Conservation (phyloP, 2,797 vertebrate genomes). For the Hemitrygon akajei region DNA sequence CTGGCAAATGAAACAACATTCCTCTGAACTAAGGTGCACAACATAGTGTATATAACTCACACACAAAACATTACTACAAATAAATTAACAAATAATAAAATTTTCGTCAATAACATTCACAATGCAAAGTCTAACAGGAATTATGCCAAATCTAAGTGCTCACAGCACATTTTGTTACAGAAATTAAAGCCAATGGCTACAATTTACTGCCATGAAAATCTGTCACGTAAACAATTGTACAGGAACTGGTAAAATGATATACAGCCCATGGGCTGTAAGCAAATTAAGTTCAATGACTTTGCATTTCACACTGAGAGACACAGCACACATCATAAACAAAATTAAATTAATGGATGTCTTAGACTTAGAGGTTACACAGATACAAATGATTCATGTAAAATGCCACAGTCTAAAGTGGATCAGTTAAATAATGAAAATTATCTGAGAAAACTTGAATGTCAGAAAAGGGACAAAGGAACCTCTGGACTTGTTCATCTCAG, state of each 20-base stretch:
- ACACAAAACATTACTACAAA: no score
- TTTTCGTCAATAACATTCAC: background rate
- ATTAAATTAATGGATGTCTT: background rate
- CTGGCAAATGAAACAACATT: no score
- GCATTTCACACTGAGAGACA: background rate
- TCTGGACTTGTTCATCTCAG: background rate
- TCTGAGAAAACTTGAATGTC: slow-evolving; percentile 31
- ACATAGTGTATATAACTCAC: no score
- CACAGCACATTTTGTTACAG: background rate
- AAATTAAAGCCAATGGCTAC: background rate
- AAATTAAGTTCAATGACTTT: background rate
- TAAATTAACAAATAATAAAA: no score
- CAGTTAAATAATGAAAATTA: slow-evolving; percentile 20
- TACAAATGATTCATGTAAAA: background rate
- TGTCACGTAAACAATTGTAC: background rate
- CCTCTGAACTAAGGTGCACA: no score
- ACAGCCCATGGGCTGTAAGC: background rate
- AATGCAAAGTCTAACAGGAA: background rate
- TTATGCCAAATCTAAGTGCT: background rate
- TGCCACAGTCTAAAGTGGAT: background rate
- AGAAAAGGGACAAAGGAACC: background rate
- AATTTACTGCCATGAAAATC: background rate
- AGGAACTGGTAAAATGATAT: background rate
- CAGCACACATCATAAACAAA: background rate
- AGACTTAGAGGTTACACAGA: background rate